Base-by-base conservation (phyloP, 2,797 vertebrate genomes). In the Leontocebus nigricollis region DNA sequence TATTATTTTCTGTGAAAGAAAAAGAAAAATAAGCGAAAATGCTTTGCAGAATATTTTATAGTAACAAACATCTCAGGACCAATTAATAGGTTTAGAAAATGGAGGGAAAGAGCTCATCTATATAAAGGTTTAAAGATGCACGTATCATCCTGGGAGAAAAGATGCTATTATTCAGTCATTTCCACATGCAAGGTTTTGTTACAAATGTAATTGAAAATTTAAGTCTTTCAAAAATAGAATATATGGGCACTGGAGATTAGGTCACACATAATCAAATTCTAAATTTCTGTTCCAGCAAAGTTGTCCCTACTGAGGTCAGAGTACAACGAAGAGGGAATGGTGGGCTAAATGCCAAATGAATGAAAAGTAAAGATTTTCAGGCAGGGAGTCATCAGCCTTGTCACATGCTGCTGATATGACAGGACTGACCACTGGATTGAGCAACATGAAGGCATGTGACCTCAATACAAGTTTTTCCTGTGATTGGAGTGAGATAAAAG, bases 61-160 rank as follows among this genome's bases (percentile, higher is more conserved):
- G 22, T 39, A 94, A 73, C 48, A 80, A 5, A 36, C 10, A 46
- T 87, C 75, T 95, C 94, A 91, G 73, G 81, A 79, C 44, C 95
- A 90, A 90, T 88, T 44, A 50, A 82, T 92, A 48, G 46, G 80
- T 97, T 96, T 83, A 95, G 96, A 72, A 96, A 95, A 79, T 30
- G 59, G 48, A 50, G 15, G 22, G 57, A 92, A 94, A 76, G 77
- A 50, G 57, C 64, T 94, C 27, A 36, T 70, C 55, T 55, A 9
- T 44, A 27, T 64, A 46, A 90, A 88, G 55, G 20, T 73, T 52
- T 82, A 70, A 91, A 93, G 26, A 88, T 57, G 5, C 26, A 79
- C 27, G 19, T 48, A 36, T n/a, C 36, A 11, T 96, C 44, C 77
- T 33, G 24, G 77, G 73, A 86, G 52, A 92, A 48, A 87, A 73